Evolutionary conservation across 1,140 invertebrate species (phyloP), one percentile per base, ranked within the genome.

Genomic region (Anastatus disparis): DNA sequence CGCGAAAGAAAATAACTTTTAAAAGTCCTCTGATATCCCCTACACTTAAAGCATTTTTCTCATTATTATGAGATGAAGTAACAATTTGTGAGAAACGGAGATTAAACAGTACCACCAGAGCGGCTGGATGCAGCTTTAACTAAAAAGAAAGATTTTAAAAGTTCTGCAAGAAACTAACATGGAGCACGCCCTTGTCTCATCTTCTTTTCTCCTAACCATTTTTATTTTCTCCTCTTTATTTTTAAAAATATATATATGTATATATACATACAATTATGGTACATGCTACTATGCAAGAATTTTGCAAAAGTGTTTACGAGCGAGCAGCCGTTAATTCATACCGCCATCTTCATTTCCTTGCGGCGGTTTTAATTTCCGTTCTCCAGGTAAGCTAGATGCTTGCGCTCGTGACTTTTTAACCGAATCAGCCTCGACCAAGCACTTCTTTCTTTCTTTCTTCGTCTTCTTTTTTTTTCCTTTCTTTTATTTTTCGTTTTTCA

Each of bases 351-450:
- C 62, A 53, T 53, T 64, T 64, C 62, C 46, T 35, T 24, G 61
- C 13, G 44, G 62, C 48, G 62, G 62, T 64, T 64, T 64, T 64
- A 64, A 53, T 64, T 64, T 64, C 62, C 62, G 62, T 26, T 35
- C 40, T 26, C 56, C 9, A 12, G n/a, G 29, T 1, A 12, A 20
- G 12, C 29, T 48, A 29, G 29, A 3, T 26, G 40, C 29, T 50
- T 31, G 53, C 53, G 3, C 22, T n/a, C 48, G 24, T 26, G 46
- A 35, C 62, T 40, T 22, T 38, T 40, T 64, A 64, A 64, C 46
- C 29, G 48, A 52, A 64, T 64, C 29, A 63, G 46, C 24, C n/a
- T n/a, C n/a, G n/a, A n/a, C n/a, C n/a, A n/a, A 13, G 35, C 12
- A 17, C n/a, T 17, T 4, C 42, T 46, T 46, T 46, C n/a, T 15